Evolutionary conservation across 2,888 invertebrate genomes (phyloP).

Genomic region (Agriotes lineatus): DNA sequence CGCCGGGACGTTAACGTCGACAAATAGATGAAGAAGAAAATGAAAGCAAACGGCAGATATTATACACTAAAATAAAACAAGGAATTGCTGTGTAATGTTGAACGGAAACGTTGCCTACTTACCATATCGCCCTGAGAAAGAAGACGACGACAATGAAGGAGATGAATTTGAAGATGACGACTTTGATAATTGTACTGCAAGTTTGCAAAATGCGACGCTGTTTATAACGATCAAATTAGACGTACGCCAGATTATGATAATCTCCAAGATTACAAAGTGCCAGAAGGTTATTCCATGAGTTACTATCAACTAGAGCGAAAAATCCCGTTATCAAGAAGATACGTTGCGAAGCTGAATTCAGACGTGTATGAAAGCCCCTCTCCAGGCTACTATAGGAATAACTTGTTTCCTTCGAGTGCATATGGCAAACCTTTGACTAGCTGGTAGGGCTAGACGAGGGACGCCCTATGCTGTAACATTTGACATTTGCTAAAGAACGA

Average conservation of each 20-base stretch:
- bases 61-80: slow-evolving; percentile 54
- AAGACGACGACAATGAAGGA: slow-evolving; percentile 68
- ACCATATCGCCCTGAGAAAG: slow-evolving; percentile 59
- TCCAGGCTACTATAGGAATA: slow-evolving; percentile 28
- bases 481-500: slow-evolving; percentile 52
- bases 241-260: slow-evolving; percentile 22
- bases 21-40: not conserved
- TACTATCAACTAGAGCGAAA: slow-evolving; percentile 26
- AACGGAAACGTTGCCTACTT: slow-evolving; percentile 65
- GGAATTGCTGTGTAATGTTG: slow-evolving; percentile 61
- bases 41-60: not conserved
- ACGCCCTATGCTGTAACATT: slow-evolving; percentile 51
- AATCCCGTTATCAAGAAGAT: slow-evolving; percentile 26
- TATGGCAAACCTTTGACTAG: slow-evolving; percentile 49
- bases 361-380: slow-evolving; percentile 45
- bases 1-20: not conserved
- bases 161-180: slow-evolving; percentile 69
- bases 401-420: slow-evolving; percentile 36
- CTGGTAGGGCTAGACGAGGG: slow-evolving; percentile 52
- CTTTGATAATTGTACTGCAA: slow-evolving; percentile 66
- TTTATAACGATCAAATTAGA: not conserved
- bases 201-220: slow-evolving; percentile 57
- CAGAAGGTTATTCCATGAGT: slow-evolving; percentile 7
- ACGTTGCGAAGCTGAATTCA: slow-evolving; percentile 43
- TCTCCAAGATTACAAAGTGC: slow-evolving; percentile 11